Conservation (phyloP, 2,113 vertebrate genomes). For the Hiodon tergisus region DNA sequence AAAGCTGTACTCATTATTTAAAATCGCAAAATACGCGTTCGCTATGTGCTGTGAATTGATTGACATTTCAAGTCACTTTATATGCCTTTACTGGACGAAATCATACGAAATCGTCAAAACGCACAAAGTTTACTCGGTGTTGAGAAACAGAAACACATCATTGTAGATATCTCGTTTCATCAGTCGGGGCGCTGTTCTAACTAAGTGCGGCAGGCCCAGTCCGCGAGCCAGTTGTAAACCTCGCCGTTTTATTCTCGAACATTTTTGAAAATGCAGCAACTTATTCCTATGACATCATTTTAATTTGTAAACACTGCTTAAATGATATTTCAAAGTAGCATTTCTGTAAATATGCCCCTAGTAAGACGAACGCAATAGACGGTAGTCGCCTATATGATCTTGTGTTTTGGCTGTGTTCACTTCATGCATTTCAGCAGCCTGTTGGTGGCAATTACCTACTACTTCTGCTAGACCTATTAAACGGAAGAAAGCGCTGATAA, state of each 20-base stretch:
- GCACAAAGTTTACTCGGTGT: not conserved
- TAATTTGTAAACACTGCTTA: too few species aligned
- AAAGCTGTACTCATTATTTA: too few species aligned
- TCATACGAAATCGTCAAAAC: too few species aligned
- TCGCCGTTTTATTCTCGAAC: not conserved
- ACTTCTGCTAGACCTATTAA: not conserved
- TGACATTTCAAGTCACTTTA: too few species aligned
- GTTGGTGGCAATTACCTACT: not conserved
- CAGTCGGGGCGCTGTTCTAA: slow-evolving; percentile 35
- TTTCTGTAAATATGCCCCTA: too few species aligned
- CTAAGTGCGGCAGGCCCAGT: slow-evolving; percentile 18
- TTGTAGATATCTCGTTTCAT: not conserved
- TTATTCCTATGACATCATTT: not conserved
- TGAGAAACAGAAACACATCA: not conserved
- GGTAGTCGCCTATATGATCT: not conserved
- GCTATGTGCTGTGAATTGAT: too few species aligned
- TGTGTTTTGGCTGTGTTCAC: not conserved
- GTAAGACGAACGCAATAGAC: too few species aligned
- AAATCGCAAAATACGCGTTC: too few species aligned
- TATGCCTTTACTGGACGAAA: too few species aligned
- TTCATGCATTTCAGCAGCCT: not conserved
- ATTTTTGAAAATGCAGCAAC: not conserved
- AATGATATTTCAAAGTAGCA: too few species aligned
- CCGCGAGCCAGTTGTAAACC: not conserved
- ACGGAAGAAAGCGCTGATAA: not conserved